Base-by-base conservation (phyloP, 2,113 vertebrate species). In the Etheostoma spectabile region DNA sequence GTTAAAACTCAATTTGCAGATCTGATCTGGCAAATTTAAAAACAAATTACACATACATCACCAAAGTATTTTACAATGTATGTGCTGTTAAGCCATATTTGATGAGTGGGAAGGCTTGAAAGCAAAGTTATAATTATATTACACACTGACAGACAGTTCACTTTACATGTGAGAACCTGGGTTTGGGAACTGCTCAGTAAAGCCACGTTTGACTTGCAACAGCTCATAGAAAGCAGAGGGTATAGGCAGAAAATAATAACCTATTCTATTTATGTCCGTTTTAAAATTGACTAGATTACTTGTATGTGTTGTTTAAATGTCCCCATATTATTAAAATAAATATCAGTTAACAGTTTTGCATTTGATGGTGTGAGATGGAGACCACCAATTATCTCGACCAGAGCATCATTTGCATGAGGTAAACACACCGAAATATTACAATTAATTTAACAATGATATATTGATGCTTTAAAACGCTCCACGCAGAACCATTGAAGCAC, bases 321-420 rank as follows among this genome's bases (percentile, higher is more conserved):
- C 53, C 0, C 33, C 79, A 48, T 55, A 66, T 61, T 66, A 76
- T 84, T 84, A 61, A 81, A 42, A 46, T 62, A 24, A 53, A 49
- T 69, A 68, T 61, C 67, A 56, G 74, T 74, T 74, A 68, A 68
- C 68, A 22, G 51, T 59, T 77, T 22, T 21, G 13, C 18, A 51
- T 59, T 59, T 67, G 66, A 82, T 79, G 60, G 60, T 64, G 68
- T 73, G 82, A 79, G 61, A 77, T 69, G 49, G 30, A 52, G 60
- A 79, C 56, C 67, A 67, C 73, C 69, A 75, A 62, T 83, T 65
- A 74, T 66, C 59, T 55, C 42, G 8, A 46, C 64, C 19, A 42
- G 42, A 46, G 68, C 51, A 78, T 89, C 77, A 88, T 90, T 86
- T 90, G 56, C 74, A 79, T 86, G 16, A 18, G 3, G 27, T 84